Evolutionary conservation across 2,797 vertebrate genomes (phyloP).

Genomic region (Podargus strigoides): DNA sequence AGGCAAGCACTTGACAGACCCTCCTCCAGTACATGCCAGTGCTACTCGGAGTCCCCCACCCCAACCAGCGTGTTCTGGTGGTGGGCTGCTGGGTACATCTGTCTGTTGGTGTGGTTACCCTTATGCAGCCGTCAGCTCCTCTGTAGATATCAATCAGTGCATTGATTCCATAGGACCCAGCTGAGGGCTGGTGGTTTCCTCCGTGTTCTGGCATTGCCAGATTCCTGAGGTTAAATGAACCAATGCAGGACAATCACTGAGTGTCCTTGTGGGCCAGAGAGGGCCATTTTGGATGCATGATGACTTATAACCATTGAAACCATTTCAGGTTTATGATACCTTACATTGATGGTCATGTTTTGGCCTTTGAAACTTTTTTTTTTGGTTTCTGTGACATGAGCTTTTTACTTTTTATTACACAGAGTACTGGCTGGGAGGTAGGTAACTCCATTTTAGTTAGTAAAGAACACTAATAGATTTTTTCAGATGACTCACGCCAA

Average conservation of each 20-base stretch:
- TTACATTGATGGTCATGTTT: constrained; percentile 53
- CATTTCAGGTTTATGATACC: neutral
- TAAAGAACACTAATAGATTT: constrained; percentile 81
- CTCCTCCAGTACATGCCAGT: neutral
- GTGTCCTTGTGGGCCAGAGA: neutral
- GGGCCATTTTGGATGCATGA: neutral
- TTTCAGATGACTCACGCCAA: constrained; percentile 76
- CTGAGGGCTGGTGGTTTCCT: neutral
- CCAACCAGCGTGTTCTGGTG: neutral
- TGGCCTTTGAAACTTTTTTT: constrained; percentile 60
- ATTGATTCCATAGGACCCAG: neutral
- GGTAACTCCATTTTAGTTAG: constrained; percentile 88
- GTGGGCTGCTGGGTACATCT: neutral
- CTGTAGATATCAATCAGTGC: neutral
- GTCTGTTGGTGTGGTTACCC: neutral
- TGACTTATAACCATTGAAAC: neutral
- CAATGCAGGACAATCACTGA: neutral
- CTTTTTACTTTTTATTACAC: constrained; percentile 95
- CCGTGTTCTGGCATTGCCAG: neutral
- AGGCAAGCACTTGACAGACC: neutral
- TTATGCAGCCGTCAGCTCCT: neutral
- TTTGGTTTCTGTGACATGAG: constrained; percentile 76
- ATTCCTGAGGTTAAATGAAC: neutral
- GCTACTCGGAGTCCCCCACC: neutral
- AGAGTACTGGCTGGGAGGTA: constrained; percentile 99